phyloP scores from a whole-genome alignment of 2,113 vertebrate species.

The Morone saxatilis region DNA sequence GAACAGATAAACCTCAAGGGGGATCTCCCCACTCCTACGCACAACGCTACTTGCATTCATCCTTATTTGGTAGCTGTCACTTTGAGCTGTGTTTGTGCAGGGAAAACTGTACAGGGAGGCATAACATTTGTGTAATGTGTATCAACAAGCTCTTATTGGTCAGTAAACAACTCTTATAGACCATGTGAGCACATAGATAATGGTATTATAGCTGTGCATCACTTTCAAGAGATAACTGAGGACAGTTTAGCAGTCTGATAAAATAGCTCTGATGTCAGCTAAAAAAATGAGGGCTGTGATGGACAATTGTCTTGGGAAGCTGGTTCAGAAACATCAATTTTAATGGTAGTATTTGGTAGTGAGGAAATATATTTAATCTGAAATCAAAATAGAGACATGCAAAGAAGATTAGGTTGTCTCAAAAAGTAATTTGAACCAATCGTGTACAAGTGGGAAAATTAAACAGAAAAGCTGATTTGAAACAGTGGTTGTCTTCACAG shows the following conservation, averaged over 20 bases:
- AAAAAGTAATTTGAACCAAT: background rate
- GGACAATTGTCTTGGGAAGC: background rate
- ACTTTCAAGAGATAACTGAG: background rate
- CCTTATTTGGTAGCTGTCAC: slow-evolving; percentile 36
- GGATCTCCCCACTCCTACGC: slow-evolving; percentile 11
- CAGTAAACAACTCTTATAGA: background rate
- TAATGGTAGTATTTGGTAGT: background rate
- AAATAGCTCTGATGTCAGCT: background rate
- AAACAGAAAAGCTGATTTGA: background rate
- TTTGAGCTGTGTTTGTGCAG: slow-evolving; percentile 18
- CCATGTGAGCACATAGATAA: background rate
- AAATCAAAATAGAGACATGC: background rate
- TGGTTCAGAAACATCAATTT: background rate
- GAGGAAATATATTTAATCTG: background rate
- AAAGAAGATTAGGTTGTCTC: background rate
- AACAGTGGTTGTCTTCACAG: too few species aligned
- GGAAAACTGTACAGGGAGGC: background rate
- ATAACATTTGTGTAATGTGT: background rate
- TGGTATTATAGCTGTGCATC: background rate
- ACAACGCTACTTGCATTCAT: slow-evolving; percentile 38
- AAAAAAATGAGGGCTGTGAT: background rate
- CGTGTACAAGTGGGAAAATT: background rate
- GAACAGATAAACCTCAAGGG: slow-evolving; percentile 30
- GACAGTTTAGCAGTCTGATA: background rate
- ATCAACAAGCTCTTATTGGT: background rate